phyloP scores from a whole-genome alignment of 2,113 vertebrate genomes.

The Gymnarchus niloticus region DNA sequence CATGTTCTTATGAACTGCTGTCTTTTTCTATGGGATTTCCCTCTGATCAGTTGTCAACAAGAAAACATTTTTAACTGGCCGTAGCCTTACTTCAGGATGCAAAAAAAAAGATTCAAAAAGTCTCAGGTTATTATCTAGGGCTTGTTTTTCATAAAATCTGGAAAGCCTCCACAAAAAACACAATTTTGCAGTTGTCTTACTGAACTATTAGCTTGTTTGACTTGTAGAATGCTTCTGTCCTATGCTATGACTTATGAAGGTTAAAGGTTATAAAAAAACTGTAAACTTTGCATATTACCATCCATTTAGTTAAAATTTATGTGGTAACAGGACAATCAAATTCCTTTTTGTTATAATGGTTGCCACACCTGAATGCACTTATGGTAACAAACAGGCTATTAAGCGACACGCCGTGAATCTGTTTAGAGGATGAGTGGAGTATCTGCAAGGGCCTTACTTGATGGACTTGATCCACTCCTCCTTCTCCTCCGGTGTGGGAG shows the following conservation, averaged over 20 bases:
- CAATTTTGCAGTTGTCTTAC: too few relatives aligned
- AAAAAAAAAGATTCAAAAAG: neutral
- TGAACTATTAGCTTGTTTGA: too few relatives aligned
- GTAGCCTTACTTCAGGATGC: neutral
- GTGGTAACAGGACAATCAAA: too few relatives aligned
- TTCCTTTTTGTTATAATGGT: too few relatives aligned
- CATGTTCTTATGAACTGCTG: neutral
- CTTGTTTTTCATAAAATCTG: neutral
- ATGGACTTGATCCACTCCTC: conserved; percentile 99
- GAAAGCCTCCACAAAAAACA: too few relatives aligned
- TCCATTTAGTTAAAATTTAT: too few relatives aligned
- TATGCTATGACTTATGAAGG: too few relatives aligned
- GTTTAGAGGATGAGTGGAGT: neutral
- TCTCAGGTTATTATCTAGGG: neutral
- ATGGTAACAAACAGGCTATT: neutral
- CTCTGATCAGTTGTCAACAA: neutral
- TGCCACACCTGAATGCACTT: neutral
- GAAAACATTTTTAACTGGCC: neutral
- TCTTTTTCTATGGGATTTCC: neutral
- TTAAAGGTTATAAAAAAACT: too few relatives aligned
- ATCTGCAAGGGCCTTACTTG: conserved; percentile 67
- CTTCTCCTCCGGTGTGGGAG: conserved; percentile 90
- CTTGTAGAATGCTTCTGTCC: neutral
- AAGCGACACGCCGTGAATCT: neutral
- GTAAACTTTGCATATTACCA: too few relatives aligned